Base-by-base conservation (phyloP, 2,888 invertebrate genomes). In the Lamproptera curius region DNA sequence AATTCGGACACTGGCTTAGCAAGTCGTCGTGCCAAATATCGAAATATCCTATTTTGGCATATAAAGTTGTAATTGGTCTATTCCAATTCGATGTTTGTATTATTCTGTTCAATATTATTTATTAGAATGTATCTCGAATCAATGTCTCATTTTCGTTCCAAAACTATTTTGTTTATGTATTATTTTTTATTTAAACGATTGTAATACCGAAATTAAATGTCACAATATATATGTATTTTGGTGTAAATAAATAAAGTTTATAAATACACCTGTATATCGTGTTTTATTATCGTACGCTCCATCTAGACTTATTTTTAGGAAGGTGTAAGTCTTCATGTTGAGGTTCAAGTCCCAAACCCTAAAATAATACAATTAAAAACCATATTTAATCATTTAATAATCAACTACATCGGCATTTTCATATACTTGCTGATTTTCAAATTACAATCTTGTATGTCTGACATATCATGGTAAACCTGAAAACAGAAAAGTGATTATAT, bases 211-310 rank as follows among this genome's bases (percentile, higher is more conserved):
- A 67, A 20, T 20, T 54, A 74, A 80, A 73, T 72, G 84, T 84
- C 85, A 86, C 84, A 84, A 84, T 68, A 73, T 81, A 70, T 84
- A 82, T 77, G 76, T 80, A 78, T 65, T 70, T 68, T 64, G 83
- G 82, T 87, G 86, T 85, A 86, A 86, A 87, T 87, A 87, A 82
- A 85, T 77, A 81, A 82, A 79, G 82, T 84, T 85, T 85, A 84
- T 76, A 73, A 85, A 85, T 80, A 85, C 82, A 84, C 81, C 82
- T 82, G 83, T 83, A 84, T 58, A 57, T 57, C 37, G 39, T 59
- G 70, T 82, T 82, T 82, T 68, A 75, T 73, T 77, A 66, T 41
- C n/a, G n/a, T n/a, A n/a, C n/a, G n/a, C n/a, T n/a, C n/a, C n/a
- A n/a, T n/a, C n/a, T n/a, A n/a, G n/a, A n/a, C n/a, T n/a, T n/a